phyloP scores from a whole-genome alignment of 2,888 invertebrate genomes.

The Archaeoteleia sp. region DNA sequence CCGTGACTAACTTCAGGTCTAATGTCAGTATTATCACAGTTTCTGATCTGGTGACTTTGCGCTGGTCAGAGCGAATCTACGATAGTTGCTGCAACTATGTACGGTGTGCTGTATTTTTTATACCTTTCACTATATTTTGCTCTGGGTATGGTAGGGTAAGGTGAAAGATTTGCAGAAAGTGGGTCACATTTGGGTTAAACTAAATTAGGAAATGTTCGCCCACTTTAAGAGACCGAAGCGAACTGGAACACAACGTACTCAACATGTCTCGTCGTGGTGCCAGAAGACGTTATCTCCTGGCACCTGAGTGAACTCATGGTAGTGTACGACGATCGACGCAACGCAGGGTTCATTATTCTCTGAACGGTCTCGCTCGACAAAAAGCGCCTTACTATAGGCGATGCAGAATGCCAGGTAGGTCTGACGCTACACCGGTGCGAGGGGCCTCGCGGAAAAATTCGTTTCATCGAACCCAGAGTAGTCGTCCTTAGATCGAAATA shows the following conservation, averaged over 20 bases:
- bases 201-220: constrained; percentile 13
- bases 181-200: too few species aligned
- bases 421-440: constrained; percentile 41
- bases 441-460: constrained; percentile 62
- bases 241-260: constrained; percentile 25
- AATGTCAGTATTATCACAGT: too few species aligned
- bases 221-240: constrained; percentile 16
- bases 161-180: too few species aligned
- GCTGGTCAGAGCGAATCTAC: too few species aligned
- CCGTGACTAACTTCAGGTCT: too few species aligned
- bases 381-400: constrained; percentile 51
- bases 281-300: constrained; percentile 30
- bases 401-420: constrained; percentile 44
- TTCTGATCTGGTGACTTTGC: too few species aligned
- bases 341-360: constrained; percentile 67
- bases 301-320: constrained; percentile 53
- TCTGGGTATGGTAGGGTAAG: too few species aligned
- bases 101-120: too few species aligned
- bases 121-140: too few species aligned
- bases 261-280: constrained; percentile 36
- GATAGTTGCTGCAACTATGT: too few species aligned
- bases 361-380: constrained; percentile 59
- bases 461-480: constrained; percentile 75
- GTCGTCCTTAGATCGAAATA: constrained; percentile 78
- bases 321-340: constrained; percentile 57